Base-by-base conservation (phyloP, 1,140 invertebrate species). In the Heterodera carotae region DNA sequence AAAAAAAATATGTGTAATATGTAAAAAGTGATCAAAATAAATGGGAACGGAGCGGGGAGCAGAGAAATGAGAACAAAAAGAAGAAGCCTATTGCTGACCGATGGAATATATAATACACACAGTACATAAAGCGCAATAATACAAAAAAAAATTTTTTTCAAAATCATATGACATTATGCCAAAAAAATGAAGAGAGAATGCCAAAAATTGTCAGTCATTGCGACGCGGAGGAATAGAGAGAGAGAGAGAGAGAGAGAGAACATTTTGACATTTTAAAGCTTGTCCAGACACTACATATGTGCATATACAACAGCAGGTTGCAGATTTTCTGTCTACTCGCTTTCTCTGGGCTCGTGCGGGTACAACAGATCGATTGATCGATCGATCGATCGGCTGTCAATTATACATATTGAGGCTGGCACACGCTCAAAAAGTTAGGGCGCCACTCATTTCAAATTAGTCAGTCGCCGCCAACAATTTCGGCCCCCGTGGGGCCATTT, bases 11-110 rank as follows among this genome's bases (percentile, higher is more conserved):
- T 29, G 18, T 43, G 12, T 6, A 43, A 43, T 12, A 43, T 8
- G 6, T 6, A 69, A 27, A 69, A 70, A 70, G 43, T 48, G 69
- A 69, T 53, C 36, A 69, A 53, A 69, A 69, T 33, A 69, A 56
- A 69, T 36, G 53, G 8, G 29, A 71, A 71, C 29, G 22, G 7
- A 22, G 33, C 34, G 39, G 39, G 29, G n/a, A 71, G 59, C n/a
- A 25, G 31, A 39, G 34, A 39, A 36, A 39, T n/a, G 31, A 69
- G 67, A 69, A 25, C 29, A 33, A 39, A 69, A 29, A 69, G 43
- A 69, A 33, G n/a, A 25, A 69, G 67, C 48, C 33, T 33, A 71
- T 71, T 22, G 48, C 59, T 36, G 59, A 70, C 27, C 56, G 43
- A 71, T n/a, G 31, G 18, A 8, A 71, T 56, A 48, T n/a, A n/a